Evolutionary conservation across 2,888 invertebrate genomes (phyloP), one percentile per base, ranked within the genome.

Genomic region (Lasius fuliginosus): DNA sequence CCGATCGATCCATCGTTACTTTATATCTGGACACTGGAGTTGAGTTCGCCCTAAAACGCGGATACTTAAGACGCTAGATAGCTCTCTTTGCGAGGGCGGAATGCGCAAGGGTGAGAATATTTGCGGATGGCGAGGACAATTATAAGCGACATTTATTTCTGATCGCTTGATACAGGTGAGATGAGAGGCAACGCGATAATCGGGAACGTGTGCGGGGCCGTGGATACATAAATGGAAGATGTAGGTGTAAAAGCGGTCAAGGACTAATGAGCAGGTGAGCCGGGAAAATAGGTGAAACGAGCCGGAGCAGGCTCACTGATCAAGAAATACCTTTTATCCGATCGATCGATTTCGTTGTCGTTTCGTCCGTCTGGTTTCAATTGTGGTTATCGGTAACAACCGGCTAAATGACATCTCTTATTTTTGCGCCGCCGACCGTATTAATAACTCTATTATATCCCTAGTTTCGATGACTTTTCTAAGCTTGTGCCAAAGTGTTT

Each of bases 171-270:
- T 81, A 73, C 46, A 81, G 60, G 46, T 60, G 42, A 69, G 74
- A 73, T 64, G 79, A 82, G 69, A 71, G 23, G 49, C 27, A 58
- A 36, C 60, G 67, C 36, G 46, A n/a, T 86, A 85, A 90, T 86
- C 68, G 82, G 30, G 71, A 82, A 62, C 75, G 68, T 88, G 79
- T 88, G 76, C 86, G 69, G 77, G 68, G 68, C 83, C 82, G 69
- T 81, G 90, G 86, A 88, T 85, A 90, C 81, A 79, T 82, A 88
- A 90, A 90, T 85, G 84, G 84, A 86, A 88, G 90, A 90, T 86
- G 82, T 73, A 85, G 89, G 82, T 87, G 85, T 86, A 5, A 90
- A 90, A 89, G 86, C 88, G 90, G 89, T 90, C 90, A 90, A 89
- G 91, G 88, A 86, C 90, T 86, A 75, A 82, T 83, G 82, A 86